Conservation (phyloP, 1,140 invertebrate species). For the Drosophila murphyi region DNA sequence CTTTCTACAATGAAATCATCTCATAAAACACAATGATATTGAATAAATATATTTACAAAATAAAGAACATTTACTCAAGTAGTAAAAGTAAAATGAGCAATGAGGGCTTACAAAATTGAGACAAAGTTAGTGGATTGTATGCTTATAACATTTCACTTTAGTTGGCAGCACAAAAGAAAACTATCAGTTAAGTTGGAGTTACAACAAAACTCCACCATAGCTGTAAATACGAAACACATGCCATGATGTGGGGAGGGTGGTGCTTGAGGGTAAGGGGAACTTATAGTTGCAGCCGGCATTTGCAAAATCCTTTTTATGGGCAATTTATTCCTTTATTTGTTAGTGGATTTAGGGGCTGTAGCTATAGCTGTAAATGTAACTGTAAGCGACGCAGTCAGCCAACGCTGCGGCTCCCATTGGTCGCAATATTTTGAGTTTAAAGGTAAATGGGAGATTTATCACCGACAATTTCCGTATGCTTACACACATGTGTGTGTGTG, state of each 20-base stretch:
- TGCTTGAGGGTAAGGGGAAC: constrained; percentile 14
- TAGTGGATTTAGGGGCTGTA: constrained; percentile 76
- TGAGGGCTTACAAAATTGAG: neutral
- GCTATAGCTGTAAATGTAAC: constrained; percentile 59
- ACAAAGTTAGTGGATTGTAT: constrained; percentile 10
- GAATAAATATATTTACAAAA: neutral
- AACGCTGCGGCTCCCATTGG: constrained; percentile 34
- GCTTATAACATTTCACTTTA: constrained; percentile 18
- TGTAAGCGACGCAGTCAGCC: constrained; percentile 50
- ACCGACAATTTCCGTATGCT: constrained; percentile 68
- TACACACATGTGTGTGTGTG: neutral
- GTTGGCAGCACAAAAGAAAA: constrained; percentile 23
- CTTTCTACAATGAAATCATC: neutral
- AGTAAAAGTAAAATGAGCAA: neutral
- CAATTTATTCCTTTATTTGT: constrained; percentile 82
- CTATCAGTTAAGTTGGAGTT: constrained; percentile 41
- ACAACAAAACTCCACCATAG: constrained; percentile 23
- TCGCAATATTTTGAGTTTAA: constrained; percentile 78
- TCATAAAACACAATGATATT: neutral
- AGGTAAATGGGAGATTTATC: constrained; percentile 80
- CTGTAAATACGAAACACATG: constrained; percentile 73
- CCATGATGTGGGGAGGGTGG: no score
- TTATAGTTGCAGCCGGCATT: constrained; percentile 75
- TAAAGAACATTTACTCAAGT: neutral
- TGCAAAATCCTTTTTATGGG: constrained; percentile 81